Evolutionary conservation across 2,888 invertebrate species (phyloP).

Genomic region (Lepidonotus clava): DNA sequence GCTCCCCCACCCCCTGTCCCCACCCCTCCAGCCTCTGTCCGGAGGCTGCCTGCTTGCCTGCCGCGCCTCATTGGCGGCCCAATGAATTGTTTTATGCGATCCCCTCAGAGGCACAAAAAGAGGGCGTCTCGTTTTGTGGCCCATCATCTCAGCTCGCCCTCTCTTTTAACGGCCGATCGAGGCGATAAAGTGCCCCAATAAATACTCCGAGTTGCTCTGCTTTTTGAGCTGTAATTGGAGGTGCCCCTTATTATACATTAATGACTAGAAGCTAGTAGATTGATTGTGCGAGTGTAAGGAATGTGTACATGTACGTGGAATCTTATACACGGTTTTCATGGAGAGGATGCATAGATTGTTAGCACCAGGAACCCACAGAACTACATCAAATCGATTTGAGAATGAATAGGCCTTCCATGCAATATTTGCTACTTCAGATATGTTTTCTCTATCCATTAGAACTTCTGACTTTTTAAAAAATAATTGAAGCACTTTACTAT

Average conservation of each 20-base stretch:
- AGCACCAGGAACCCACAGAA: too few species aligned
- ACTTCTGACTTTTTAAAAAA: too few species aligned
- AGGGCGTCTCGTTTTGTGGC: neutral
- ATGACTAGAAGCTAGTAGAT: neutral
- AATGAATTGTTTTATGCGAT: constrained; percentile 18
- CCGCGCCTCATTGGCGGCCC: neutral
- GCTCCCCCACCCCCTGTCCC: neutral
- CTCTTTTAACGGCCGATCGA: neutral
- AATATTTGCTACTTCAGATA: too few species aligned
- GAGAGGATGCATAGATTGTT: too few species aligned
- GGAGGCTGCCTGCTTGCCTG: neutral
- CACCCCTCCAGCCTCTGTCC: neutral
- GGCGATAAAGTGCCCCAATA: neutral
- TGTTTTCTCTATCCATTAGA: too few species aligned
- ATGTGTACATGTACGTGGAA: too few species aligned
- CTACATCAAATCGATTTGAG: too few species aligned
- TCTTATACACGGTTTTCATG: too few species aligned
- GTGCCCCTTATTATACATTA: neutral
- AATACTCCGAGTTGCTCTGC: neutral
- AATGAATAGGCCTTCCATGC: too few species aligned
- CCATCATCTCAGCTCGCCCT: neutral
- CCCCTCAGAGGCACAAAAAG: neutral
- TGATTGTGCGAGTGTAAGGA: too few species aligned
- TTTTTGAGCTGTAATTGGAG: neutral
- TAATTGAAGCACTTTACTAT: too few species aligned